Evolutionary conservation across 2,888 invertebrate genomes (phyloP), one percentile per base, ranked within the genome.

Genomic region (Aelia acuminata): DNA sequence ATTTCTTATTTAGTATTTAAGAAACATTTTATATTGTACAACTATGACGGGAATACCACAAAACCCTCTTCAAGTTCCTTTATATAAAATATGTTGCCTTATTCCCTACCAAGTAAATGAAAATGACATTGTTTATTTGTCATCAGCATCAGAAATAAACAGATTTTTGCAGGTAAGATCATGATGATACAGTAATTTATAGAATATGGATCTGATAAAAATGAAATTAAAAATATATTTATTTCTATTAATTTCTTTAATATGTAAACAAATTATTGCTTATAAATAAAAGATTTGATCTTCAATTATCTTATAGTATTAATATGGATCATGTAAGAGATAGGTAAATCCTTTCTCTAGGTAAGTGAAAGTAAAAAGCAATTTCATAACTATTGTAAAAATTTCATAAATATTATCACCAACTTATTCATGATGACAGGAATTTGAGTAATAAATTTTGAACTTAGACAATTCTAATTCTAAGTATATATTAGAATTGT

Each of bases 31-130:
- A 18, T 70, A 70, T 80, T n/a, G 2, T 18, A 3, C 22, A 47
- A 80, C 22, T n/a, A 80, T 80, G 80, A 80, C 80, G 43, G 80
- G 47, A 80, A 80, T 43, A 43, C 43, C 80, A 3, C 80, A 80
- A n/a, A 80, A 80, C 22, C 22, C 43, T 3, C n/a, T 47, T 80
- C 39, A 80, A 13, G 22, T 80, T 47, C 80, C 80, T 43, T 35
- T 80, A 4, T 80, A 80, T n/a, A 80, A 80, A 80, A 80, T 80
- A 22, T 80, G 80, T 47, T 80, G 80, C 80, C 43, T 80, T 39
- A 80, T 80, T 47, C 80, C 80, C 0, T 35, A 80, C 39, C 43
- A 80, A 43, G n/a, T n/a, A 13, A 47, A 80, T 80, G 43, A 80
- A 47, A 20, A 80, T 20, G 80, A 80, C 13, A 80, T 47, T 43